Evolutionary conservation across 2,797 vertebrate species (phyloP), one percentile per base, ranked within the genome.

Genomic region (Zalophus californianus): DNA sequence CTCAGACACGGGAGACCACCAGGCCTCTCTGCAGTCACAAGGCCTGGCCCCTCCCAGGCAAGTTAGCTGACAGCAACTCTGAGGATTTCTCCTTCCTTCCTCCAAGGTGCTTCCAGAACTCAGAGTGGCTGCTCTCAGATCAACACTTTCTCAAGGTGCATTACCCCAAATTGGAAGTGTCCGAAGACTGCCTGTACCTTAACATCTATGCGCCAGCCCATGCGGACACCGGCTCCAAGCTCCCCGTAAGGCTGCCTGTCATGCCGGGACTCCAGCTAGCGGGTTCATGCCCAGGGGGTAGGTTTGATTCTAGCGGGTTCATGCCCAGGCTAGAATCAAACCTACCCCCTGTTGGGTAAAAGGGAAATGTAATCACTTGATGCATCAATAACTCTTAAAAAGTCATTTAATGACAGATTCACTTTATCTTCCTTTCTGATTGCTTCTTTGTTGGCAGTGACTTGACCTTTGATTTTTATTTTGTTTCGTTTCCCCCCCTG

Each of bases 101-200:
- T 79, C 52, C 15, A 85, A 98, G 98, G 94, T 97, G 97, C 78
- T 25, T 94, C 75, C 97, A 98, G 96, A 92, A 35, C 38, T 7
- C 32, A 23, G 87, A 88, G 6, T 97, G 97, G 97, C 58, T 98
- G n/a, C 0, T n/a, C 27, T 32, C 48, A 38, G 44, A 96, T 86
- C 84, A 97, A 21, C n/a, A 12, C 23, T 21, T 96, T 41, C 95
- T 98, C 84, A 95, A 54, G 79, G 88, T 97, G 77, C 96, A 0
- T 32, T 98, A 96, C 20, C 97, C 98, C 23, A 21, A 75, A 16
- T 3, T 97, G 0, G 3, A 9, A 11, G 12, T 87, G 14, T 98
- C 97, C 0, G 98, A 98, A 90, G 97, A 98, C 85, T 98, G 97
- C 88, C 82, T 98, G 29, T 98, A 97, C 32, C 97, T 98, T 25